These are phyloP conservation scores for Podilymbus podiceps DNA, from an alignment of 2,113 vertebrate genomes.

Conservation along the genomic window DNA sequence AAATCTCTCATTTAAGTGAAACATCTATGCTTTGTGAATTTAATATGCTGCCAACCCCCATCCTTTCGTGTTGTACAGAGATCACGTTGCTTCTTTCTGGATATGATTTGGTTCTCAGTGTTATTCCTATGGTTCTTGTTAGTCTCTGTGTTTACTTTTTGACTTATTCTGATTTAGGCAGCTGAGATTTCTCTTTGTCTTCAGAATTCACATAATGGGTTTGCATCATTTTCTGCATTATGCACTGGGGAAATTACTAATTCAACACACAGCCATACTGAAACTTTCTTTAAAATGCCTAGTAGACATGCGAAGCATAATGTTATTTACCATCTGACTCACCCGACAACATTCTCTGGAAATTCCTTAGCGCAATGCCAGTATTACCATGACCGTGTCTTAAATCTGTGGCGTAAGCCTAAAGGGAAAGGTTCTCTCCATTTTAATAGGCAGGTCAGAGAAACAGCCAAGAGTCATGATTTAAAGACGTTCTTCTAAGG, in stretches of 20 bases:
- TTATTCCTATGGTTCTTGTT: background rate
- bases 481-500: background rate
- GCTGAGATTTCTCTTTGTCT: conserved; percentile 35
- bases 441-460: background rate
- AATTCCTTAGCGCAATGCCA: background rate
- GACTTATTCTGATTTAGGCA: background rate
- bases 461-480: background rate
- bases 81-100: background rate
- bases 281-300: background rate
- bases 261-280: background rate
- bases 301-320: background rate
- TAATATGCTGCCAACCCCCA: background rate
- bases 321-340: background rate
- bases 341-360: background rate
- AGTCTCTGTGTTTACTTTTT: background rate
- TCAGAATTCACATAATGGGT: background rate
- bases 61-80: background rate
- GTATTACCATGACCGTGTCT: background rate
- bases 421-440: background rate
- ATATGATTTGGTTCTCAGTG: background rate
- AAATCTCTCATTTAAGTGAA: background rate
- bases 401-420: background rate
- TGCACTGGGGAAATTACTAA: background rate
- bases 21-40: background rate
- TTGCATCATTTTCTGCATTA: conserved; percentile 8